These are phyloP conservation scores for Ylistrum balloti DNA, from an alignment of 1,140 invertebrate genomes.

Conservation along the genomic window DNA sequence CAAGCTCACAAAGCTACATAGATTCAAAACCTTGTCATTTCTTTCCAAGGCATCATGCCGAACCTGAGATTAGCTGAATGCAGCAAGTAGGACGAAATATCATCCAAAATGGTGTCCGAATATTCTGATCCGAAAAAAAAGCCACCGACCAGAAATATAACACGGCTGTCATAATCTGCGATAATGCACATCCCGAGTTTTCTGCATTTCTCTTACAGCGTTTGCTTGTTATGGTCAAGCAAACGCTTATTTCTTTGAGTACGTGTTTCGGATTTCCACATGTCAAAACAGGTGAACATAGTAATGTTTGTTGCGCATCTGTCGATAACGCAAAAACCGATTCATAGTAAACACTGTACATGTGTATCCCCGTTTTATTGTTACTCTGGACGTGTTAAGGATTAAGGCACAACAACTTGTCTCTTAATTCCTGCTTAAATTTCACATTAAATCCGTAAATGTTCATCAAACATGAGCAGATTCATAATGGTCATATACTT, in stretches of 20 bases:
- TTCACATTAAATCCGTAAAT: too few relatives aligned
- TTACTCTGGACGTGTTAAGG: too few relatives aligned
- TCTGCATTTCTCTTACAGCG: neutral
- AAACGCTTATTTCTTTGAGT: too few relatives aligned
- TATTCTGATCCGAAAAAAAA: neutral
- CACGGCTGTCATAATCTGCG: neutral
- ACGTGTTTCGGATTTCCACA: neutral
- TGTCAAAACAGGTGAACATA: neutral
- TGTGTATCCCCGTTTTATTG: too few relatives aligned
- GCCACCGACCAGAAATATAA: neutral
- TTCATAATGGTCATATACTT: slow-evolving; percentile 47
- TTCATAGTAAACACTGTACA: too few relatives aligned
- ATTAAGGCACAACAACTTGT: too few relatives aligned
- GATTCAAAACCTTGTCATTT: too few relatives aligned
- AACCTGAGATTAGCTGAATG: too few relatives aligned
- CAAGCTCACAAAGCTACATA: too few relatives aligned
- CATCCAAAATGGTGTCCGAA: neutral
- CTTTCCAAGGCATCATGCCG: neutral
- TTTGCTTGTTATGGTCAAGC: too few relatives aligned
- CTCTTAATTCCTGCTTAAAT: neutral
- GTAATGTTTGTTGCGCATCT: neutral
- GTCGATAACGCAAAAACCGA: neutral
- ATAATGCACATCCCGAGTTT: neutral
- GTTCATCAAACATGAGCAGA: slow-evolving; percentile 52
- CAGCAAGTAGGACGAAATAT: too few relatives aligned